Evolutionary conservation across 2,113 vertebrate genomes (phyloP).

Genomic region (Poeciliopsis occidentalis): DNA sequence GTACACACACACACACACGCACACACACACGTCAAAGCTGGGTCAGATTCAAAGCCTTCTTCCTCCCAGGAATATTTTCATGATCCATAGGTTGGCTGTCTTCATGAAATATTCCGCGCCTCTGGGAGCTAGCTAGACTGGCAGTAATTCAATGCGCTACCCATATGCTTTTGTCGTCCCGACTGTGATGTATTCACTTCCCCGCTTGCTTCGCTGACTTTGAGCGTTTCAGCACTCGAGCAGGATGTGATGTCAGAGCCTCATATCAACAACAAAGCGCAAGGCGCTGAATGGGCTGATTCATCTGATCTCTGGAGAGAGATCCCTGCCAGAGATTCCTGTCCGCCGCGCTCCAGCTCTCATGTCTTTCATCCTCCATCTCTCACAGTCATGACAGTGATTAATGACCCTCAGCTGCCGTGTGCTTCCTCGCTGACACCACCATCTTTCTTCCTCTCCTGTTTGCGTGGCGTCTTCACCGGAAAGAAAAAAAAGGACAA

Average conservation of each 20-base stretch:
- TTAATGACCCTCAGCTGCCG: slow-evolving; percentile 80
- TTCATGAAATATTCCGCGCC: slow-evolving; percentile 34
- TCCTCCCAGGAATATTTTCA: slow-evolving; percentile 27
- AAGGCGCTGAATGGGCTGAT: slow-evolving; percentile 55
- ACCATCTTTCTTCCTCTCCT: slow-evolving; percentile 79
- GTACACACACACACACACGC: neutral
- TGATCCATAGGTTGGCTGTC: slow-evolving; percentile 38
- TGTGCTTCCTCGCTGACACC: slow-evolving; percentile 70
- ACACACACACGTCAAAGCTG: slow-evolving; percentile 15
- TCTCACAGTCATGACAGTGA: slow-evolving; percentile 71
- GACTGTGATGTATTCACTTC: slow-evolving; percentile 40
- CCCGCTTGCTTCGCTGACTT: slow-evolving; percentile 38
- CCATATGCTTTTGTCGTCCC: slow-evolving; percentile 52
- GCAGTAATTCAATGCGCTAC: slow-evolving; percentile 63
- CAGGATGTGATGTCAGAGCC: slow-evolving; percentile 64
- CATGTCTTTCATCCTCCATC: slow-evolving; percentile 63
- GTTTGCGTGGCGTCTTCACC: slow-evolving; percentile 38
- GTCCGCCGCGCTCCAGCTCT: slow-evolving; percentile 61
- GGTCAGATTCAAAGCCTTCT: slow-evolving; percentile 24
- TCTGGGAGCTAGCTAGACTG: slow-evolving; percentile 40
- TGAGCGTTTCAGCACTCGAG: slow-evolving; percentile 16
- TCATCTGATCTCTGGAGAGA: slow-evolving; percentile 65
- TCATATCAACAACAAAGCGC: slow-evolving; percentile 57
- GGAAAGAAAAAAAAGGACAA: slow-evolving; percentile 38
- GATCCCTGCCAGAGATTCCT: slow-evolving; percentile 63